Percentiles rank a stretch among this genome's conserved stretches.
Conservation (phyloP, 2,797 vertebrate species). For the Sylvia borin region DNA sequence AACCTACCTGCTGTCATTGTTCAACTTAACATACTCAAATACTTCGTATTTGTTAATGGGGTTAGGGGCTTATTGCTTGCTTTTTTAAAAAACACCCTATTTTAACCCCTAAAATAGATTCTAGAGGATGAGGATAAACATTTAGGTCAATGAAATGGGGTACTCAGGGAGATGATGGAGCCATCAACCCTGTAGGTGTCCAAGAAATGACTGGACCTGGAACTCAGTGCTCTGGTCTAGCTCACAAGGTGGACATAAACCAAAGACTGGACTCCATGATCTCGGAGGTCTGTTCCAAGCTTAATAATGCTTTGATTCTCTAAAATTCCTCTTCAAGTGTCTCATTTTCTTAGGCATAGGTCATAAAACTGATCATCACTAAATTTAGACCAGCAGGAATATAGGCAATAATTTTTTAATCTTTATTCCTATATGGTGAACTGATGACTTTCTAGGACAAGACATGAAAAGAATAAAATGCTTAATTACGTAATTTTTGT, state of each 20-base stretch:
- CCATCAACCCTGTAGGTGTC: not conserved
- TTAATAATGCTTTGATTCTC: not conserved
- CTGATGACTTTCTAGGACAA: not conserved
- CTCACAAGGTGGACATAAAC: not conserved
- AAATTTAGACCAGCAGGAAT: not conserved
- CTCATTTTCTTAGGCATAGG: not conserved
- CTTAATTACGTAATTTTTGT: not conserved
- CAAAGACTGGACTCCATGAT: not conserved
- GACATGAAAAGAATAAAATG: not conserved
- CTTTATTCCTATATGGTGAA: not conserved
- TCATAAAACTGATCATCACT: not conserved
- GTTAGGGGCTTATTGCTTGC: fast-evolving
- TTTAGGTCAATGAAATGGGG: not conserved
- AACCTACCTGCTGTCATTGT: fast-evolving
- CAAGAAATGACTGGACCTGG: not conserved
- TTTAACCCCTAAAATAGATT: not conserved
- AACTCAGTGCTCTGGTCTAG: not conserved
- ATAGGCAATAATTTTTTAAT: not conserved
- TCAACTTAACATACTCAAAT: not conserved
- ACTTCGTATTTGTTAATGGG: not conserved
- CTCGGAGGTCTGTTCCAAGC: not conserved
- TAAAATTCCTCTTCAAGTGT: not conserved
- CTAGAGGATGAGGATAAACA: not conserved
- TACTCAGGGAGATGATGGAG: not conserved
- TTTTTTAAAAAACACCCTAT: not conserved